Percentiles rank a stretch among this genome's conserved stretches.
Conservation (phyloP, 2,888 invertebrate species). For the Nomada hirtipes region DNA sequence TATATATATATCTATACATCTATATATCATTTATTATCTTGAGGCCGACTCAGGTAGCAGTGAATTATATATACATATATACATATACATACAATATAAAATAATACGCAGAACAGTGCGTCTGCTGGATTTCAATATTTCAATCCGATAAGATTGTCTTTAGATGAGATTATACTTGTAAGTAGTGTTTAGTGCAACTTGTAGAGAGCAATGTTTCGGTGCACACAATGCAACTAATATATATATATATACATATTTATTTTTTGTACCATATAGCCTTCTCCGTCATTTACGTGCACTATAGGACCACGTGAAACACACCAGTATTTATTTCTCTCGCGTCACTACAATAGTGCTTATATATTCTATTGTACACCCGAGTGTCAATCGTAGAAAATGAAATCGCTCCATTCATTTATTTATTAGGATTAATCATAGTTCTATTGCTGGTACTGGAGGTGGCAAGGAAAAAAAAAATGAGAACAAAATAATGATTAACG, state of each 20-base stretch:
- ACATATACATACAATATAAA: conserved; percentile 22
- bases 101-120: conserved; percentile 68
- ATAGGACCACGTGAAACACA: not conserved
- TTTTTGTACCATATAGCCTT: conserved; percentile 10
- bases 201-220: conserved; percentile 73
- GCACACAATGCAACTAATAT: conserved; percentile 68
- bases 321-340: not conserved
- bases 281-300: not conserved
- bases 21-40: conserved; percentile 29
- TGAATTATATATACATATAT: conserved; percentile 29
- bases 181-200: conserved; percentile 73
- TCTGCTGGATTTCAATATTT: conserved; percentile 56
- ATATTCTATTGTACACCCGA: conserved; percentile 6
- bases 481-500: not conserved
- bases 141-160: conserved; percentile 55
- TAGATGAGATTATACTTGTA: conserved; percentile 66
- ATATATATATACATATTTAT: conserved; percentile 13
- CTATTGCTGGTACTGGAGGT: conserved; percentile 67
- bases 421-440: not conserved
- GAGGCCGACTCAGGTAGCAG: conserved; percentile 69
- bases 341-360: not conserved
- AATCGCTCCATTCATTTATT: not conserved
- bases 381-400: conserved; percentile 8
- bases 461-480: conserved; percentile 28
- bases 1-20: conserved; percentile 20